Evolutionary conservation across 2,113 vertebrate genomes (phyloP).

Genomic region (Psephotus haematonotus): DNA sequence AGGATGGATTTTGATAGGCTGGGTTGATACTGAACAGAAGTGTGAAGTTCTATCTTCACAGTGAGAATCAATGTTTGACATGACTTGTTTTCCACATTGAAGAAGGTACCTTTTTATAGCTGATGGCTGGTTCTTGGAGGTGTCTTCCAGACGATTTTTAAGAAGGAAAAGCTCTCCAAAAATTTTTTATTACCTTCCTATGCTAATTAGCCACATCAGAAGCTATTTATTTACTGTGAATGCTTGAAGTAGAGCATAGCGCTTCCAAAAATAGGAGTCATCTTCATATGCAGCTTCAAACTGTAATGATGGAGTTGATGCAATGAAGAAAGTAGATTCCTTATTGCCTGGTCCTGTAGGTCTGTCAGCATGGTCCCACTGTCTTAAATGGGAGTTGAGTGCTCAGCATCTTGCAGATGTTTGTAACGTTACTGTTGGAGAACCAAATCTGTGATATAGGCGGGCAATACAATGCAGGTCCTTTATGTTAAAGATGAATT

Average conservation of each 20-base stretch:
- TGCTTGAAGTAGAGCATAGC: constrained; percentile 51
- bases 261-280: constrained; percentile 38
- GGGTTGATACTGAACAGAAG: constrained; percentile 54
- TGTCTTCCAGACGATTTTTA: constrained; percentile 43
- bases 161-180: constrained; percentile 2
- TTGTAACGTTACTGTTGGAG: background rate
- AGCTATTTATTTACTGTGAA: constrained; percentile 72
- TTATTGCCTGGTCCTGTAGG: constrained; percentile 57
- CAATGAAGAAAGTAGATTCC: constrained; percentile 51
- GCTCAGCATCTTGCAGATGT: background rate
- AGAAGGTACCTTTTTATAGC: constrained; percentile 68
- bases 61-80: background rate
- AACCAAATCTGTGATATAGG: constrained; percentile 37
- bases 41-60: constrained; percentile 64
- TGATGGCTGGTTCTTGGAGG: background rate
- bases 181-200: constrained; percentile 3
- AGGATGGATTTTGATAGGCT: constrained; percentile 40
- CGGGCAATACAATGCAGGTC: constrained; percentile 56
- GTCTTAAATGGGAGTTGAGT: background rate
- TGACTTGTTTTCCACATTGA: constrained; percentile 35
- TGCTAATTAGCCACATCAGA: constrained; percentile 37
- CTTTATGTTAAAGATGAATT: constrained; percentile 66
- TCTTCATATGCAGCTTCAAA: constrained; percentile 47
- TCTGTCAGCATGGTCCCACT: constrained; percentile 35
- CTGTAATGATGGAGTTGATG: constrained; percentile 6